Base-by-base conservation (phyloP, 1,140 invertebrate species). In the Ceratoteleas bidentatus region DNA sequence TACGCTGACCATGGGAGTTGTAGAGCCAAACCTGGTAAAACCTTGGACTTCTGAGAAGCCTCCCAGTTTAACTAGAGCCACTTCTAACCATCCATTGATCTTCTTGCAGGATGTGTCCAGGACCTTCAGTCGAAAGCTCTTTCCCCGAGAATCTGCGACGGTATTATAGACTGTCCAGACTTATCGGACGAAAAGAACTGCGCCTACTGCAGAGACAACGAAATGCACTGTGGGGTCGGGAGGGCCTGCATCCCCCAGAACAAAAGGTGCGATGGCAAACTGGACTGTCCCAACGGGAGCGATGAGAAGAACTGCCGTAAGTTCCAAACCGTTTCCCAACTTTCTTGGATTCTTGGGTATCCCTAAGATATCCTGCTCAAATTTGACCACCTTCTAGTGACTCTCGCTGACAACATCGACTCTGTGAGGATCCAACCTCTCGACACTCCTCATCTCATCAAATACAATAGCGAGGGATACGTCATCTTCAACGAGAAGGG, bases 231-330 rank as follows among this genome's bases (percentile, higher is more conserved):
- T 86, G 96, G 96, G 0, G 92, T 95, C 24, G 94, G 95, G 9
- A 92, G 94, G 61, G 92, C 92, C 9, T 98, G 97, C 87, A 94
- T 97, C 76, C 93, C 95, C 0, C 90, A 91, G 5, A 92, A 93
- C 40, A 93, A 95, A 79, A 93, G 95, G 62, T 98, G 97, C 88
- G 96, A 97, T 87, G 96, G 96, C 43, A 94, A 94, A 53, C 90
- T 93, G 0, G 96, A 98, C 88, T 98, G 97, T 86, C 94, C 95
- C 0, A 96, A 97, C 88, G 96, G 95, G 10, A 95, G 95, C 75
- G 97, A 98, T 81, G 97, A 98, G 88, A 93, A 94, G 85, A 94
- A 95, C 84, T 98, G 97, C 85, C 91, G 96, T 97, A 91, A 95
- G 95, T 94, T 76, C 9, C n/a, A 0, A 49, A 32, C n/a, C n/a